A percentile compares a stretch with the other conserved stretches of the same genome.
These are phyloP conservation scores for Nicator chloris DNA, from an alignment of 2,113 vertebrate genomes.

Conservation along the genomic window DNA sequence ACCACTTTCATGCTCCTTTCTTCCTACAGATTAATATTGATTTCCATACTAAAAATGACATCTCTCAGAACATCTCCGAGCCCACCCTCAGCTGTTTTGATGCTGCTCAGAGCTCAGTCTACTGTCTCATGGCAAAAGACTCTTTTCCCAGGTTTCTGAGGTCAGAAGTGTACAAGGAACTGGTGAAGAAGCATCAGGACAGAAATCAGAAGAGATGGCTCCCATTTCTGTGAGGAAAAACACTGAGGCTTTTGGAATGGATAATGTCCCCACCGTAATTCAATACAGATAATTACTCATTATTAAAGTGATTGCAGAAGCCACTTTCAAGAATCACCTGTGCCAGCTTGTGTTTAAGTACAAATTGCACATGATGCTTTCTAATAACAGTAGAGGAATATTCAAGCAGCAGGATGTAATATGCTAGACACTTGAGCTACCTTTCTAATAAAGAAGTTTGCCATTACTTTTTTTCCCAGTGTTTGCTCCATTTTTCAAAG, in stretches of 20 bases:
- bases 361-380: background rate
- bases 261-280: background rate
- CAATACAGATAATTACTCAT: background rate
- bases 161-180: conserved; percentile 75
- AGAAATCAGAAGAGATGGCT: conserved; percentile 72
- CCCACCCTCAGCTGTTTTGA: conserved; percentile 78
- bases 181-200: conserved; percentile 65
- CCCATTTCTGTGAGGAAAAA: conserved; percentile 58
- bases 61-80: conserved; percentile 69
- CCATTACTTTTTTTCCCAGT: background rate
- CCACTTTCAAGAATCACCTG: background rate
- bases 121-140: conserved; percentile 80
- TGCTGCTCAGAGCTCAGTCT: conserved; percentile 73
- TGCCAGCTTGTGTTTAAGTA: background rate
- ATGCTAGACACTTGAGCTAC: background rate
- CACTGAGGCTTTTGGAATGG: background rate
- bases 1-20: background rate
- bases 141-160: conserved; percentile 79
- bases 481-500: background rate
- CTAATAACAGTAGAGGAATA: background rate
- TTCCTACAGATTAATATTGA: conserved; percentile 79
- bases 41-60: conserved; percentile 73
- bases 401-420: background rate
- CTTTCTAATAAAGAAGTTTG: background rate
- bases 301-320: background rate